Evolutionary conservation across 2,113 vertebrate genomes (phyloP).

Genomic region (Fukomys damarensis): DNA sequence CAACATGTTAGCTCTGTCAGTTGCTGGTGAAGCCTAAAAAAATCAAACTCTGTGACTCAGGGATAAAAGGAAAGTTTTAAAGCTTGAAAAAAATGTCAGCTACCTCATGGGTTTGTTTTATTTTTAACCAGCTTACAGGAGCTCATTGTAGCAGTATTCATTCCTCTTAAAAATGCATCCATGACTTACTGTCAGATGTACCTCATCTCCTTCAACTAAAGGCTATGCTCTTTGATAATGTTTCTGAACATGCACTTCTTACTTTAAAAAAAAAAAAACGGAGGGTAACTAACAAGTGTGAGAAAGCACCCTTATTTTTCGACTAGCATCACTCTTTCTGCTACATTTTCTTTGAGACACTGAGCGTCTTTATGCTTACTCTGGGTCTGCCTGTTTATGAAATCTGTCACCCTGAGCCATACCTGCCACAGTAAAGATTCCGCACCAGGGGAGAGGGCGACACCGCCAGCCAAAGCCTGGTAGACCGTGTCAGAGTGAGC

Average conservation of each 20-base stretch:
- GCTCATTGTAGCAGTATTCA: conserved; percentile 38
- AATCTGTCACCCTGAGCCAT: conserved; percentile 11
- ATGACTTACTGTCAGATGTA: conserved; percentile 21
- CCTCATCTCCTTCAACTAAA: conserved; percentile 58
- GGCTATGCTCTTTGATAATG: conserved; percentile 20
- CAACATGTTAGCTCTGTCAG: conserved; percentile 49
- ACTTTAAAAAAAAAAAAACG: conserved; percentile 33
- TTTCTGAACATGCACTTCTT: conserved; percentile 36
- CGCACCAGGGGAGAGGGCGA: not conserved
- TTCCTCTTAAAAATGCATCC: conserved; percentile 57
- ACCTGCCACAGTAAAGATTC: not conserved
- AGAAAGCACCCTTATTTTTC: conserved; percentile 43
- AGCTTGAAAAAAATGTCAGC: conserved; percentile 66
- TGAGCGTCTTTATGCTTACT: not conserved
- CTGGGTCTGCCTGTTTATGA: conserved; percentile 34
- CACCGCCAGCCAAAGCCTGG: not conserved
- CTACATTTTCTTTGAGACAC: not conserved
- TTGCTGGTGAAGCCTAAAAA: conserved; percentile 56
- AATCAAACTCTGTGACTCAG: conserved; percentile 33
- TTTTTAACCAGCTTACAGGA: not conserved
- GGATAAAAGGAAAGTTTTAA: conserved; percentile 62
- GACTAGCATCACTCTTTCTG: not conserved
- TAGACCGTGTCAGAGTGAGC: conserved; percentile 52
- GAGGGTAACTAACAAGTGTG: not conserved
- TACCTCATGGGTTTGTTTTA: not conserved